Conservation (phyloP, 2,113 vertebrate genomes). For the Orthonyx spaldingii region DNA sequence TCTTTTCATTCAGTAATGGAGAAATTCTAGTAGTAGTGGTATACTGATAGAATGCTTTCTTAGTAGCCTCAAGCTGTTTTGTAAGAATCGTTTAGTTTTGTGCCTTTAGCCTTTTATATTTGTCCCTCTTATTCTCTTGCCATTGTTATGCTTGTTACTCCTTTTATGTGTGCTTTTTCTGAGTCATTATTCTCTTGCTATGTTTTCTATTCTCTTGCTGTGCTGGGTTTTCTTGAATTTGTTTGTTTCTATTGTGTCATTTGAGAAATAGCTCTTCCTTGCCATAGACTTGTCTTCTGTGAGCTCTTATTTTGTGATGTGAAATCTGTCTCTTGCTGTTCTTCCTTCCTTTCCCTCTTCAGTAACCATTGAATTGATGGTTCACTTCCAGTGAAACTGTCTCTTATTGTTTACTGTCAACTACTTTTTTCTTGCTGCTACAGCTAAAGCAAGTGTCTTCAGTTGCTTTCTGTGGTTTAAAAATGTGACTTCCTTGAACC, state of each 20-base stretch:
- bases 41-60: background rate
- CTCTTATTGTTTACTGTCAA: background rate
- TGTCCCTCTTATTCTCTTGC: background rate
- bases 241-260: background rate
- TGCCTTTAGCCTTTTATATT: background rate
- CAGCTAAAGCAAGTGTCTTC: background rate
- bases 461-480: background rate
- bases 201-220: background rate
- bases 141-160: background rate
- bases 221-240: slow-evolving; percentile 1
- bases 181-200: background rate
- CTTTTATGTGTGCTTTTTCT: background rate
- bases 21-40: background rate
- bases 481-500: background rate
- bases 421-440: background rate
- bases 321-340: background rate
- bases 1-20: background rate
- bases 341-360: background rate
- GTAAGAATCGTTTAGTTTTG: background rate
- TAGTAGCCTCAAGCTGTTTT: background rate
- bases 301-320: background rate
- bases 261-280: slow-evolving; percentile 23
- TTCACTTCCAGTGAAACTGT: background rate
- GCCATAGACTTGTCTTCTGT: background rate
- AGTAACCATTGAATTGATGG: background rate